phyloP scores from a whole-genome alignment of 2,888 invertebrate genomes.

The Callosobruchus maculatus region DNA sequence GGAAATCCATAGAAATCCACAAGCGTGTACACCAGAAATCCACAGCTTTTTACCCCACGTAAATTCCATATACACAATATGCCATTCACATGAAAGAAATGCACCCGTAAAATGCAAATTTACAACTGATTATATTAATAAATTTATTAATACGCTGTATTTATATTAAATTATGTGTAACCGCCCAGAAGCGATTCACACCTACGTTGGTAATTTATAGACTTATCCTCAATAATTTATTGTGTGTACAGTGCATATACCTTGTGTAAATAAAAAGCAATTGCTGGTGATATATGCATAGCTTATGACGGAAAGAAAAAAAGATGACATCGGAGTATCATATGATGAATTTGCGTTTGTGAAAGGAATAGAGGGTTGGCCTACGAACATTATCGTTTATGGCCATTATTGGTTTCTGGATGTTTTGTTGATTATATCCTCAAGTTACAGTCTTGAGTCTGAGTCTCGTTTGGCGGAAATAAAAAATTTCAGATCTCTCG shows the following conservation, averaged over 20 bases:
- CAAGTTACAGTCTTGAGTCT: no score
- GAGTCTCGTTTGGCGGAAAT: no score
- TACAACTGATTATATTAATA: background rate
- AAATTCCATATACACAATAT: background rate
- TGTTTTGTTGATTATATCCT: no score
- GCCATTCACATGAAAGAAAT: background rate
- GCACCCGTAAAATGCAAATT: background rate
- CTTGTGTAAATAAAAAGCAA: background rate
- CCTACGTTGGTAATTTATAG: slow-evolving; percentile 6
- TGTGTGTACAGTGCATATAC: background rate
- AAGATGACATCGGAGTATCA: background rate
- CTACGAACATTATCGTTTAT: no score
- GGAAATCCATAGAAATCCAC: no score
- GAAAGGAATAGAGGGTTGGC: no score
- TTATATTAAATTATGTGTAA: slow-evolving; percentile 11
- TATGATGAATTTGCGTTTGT: no score
- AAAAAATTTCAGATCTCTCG: no score
- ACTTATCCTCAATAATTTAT: background rate
- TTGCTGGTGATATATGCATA: background rate
- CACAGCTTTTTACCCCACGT: no score
- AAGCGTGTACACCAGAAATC: no score
- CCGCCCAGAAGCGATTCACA: slow-evolving; percentile 17
- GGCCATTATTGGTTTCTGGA: no score
- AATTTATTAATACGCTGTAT: background rate
- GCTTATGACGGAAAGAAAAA: background rate